These are phyloP conservation scores for Homarus gammarus DNA, from an alignment of 2,888 invertebrate genomes.

Conservation along the genomic window DNA sequence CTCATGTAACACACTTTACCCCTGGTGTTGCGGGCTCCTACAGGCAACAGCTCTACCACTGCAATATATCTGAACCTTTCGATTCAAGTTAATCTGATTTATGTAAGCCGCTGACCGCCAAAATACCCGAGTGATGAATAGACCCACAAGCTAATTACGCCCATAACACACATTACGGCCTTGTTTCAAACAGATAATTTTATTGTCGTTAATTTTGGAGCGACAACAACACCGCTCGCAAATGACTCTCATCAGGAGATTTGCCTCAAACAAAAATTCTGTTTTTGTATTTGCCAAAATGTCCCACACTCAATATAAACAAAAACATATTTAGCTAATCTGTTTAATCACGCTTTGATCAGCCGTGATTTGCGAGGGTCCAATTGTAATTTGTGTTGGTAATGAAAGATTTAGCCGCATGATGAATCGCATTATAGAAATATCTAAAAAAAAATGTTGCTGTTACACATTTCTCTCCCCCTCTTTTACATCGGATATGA, in stretches of 20 bases:
- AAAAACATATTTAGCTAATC: constrained; percentile 63
- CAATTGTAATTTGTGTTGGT: constrained; percentile 63
- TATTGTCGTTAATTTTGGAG: constrained; percentile 29
- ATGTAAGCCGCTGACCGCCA: constrained; percentile 30
- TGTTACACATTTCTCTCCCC: constrained; percentile 34
- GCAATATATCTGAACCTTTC: constrained; percentile 37
- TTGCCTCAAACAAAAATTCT: constrained; percentile 38
- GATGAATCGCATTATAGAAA: constrained; percentile 59
- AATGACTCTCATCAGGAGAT: constrained; percentile 48
- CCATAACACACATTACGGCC: constrained; percentile 9
- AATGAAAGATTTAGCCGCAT: constrained; percentile 57
- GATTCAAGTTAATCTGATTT: constrained; percentile 39
- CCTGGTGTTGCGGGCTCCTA: background rate
- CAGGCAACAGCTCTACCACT: background rate
- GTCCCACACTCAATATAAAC: constrained; percentile 60
- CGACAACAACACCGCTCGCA: constrained; percentile 33
- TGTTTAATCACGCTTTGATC: constrained; percentile 59
- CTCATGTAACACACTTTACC: background rate
- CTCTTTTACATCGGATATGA: background rate
- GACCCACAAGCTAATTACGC: constrained; percentile 17
- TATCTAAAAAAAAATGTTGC: constrained; percentile 43
- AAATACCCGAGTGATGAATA: constrained; percentile 30
- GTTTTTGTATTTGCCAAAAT: constrained; percentile 46
- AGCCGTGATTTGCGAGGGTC: constrained; percentile 60
- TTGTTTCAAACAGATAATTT: constrained; percentile 37